Conservation (phyloP, 1,140 invertebrate species). For the Streblospio benedicti region DNA sequence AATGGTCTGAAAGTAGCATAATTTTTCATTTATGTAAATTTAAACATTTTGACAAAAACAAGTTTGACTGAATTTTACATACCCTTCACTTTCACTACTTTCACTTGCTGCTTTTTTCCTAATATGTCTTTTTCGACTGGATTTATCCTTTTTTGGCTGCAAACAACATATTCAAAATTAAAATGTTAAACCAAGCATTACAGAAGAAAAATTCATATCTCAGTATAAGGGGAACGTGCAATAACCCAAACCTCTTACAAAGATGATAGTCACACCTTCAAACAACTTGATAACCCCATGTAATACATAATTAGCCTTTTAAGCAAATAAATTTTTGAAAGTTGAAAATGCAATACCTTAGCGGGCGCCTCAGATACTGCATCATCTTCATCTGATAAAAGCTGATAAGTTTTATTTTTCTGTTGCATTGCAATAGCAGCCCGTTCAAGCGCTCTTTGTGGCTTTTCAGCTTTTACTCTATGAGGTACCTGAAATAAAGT, state of each 20-base stretch:
- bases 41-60: neutral
- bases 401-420: conserved; percentile 45
- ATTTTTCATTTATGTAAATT: conserved; percentile 8
- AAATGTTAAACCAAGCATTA: neutral
- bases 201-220: neutral
- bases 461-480: conserved; percentile 27
- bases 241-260: too few species aligned
- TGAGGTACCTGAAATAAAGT: conserved; percentile 39
- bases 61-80: neutral
- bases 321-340: too few species aligned
- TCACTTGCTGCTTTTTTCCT: conserved; percentile 26
- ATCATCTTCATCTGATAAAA: conserved; percentile 46
- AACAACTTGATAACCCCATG: too few species aligned
- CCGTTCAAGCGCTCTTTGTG: conserved; percentile 30
- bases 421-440: conserved; percentile 38
- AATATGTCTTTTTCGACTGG: conserved; percentile 26
- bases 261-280: too few species aligned
- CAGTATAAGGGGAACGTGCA: too few species aligned
- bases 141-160: conserved; percentile 23
- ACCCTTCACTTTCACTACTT: conserved; percentile 17
- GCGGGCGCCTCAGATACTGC: too few species aligned
- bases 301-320: too few species aligned
- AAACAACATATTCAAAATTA: conserved; percentile 26
- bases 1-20: neutral
- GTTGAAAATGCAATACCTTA: too few species aligned